These are phyloP conservation scores for Halictus quadricinctus DNA, from an alignment of 2,888 invertebrate species.

Conservation along the genomic window DNA sequence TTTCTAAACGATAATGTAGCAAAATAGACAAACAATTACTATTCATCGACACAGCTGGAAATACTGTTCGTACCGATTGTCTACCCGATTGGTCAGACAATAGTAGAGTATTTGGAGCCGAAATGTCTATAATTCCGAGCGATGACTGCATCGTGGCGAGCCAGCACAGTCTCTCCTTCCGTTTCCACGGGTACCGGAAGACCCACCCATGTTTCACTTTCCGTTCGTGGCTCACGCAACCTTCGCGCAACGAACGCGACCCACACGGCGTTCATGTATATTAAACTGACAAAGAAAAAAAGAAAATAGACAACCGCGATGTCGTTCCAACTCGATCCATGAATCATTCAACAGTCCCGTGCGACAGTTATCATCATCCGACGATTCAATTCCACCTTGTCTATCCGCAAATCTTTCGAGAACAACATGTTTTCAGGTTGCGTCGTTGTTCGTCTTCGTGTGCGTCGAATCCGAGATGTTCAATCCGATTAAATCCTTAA, in stretches of 20 bases:
- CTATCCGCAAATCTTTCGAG: slow-evolving; percentile 1
- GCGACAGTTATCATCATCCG: background rate
- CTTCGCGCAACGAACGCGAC: background rate
- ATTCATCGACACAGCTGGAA: background rate
- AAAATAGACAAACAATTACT: too few species aligned
- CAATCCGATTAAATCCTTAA: background rate
- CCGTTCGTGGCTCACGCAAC: slow-evolving; percentile 48
- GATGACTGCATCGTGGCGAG: slow-evolving; percentile 9
- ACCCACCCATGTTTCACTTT: slow-evolving; percentile 58
- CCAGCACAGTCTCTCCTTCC: slow-evolving; percentile 37
- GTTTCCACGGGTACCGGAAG: slow-evolving; percentile 53
- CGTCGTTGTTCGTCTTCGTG: background rate
- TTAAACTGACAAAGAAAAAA: background rate
- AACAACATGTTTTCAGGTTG: background rate
- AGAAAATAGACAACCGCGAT: background rate
- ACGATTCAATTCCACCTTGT: background rate
- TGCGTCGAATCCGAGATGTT: background rate
- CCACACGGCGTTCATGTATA: background rate
- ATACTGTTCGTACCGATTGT: background rate
- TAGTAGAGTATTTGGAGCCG: background rate
- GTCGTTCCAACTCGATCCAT: background rate
- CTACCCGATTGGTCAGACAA: background rate
- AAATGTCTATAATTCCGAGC: slow-evolving; percentile 28
- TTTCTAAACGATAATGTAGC: too few species aligned
- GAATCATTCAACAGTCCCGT: background rate